Evolutionary conservation across 2,888 invertebrate genomes (phyloP).

Genomic region (Galerucella nymphaeae): DNA sequence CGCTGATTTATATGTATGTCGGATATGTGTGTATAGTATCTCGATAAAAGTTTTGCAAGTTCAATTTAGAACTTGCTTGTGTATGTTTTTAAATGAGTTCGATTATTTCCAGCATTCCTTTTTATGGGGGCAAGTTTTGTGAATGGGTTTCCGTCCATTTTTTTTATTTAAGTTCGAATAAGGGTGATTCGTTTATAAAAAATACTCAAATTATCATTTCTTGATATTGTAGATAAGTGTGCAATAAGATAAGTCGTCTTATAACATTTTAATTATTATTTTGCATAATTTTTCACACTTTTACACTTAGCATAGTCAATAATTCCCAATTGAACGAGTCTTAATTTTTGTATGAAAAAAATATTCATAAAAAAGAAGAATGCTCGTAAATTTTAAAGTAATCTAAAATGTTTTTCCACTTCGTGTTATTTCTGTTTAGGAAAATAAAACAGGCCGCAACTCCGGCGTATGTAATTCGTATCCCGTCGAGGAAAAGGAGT

Average conservation of each 20-base stretch:
- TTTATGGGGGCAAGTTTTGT: background rate
- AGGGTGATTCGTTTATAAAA: no score
- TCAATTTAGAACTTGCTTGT: constrained; percentile 52
- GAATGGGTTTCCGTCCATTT: background rate
- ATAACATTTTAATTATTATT: no score
- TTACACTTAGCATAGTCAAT: no score
- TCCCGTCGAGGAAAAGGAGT: constrained; percentile 44
- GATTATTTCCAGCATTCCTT: constrained; percentile 37
- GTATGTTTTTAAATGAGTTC: constrained; percentile 57
- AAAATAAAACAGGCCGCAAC: constrained; percentile 26
- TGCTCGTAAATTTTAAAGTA: constrained; percentile 16
- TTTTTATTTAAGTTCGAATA: background rate
- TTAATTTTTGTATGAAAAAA: background rate
- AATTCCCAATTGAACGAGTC: no score
- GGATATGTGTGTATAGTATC: constrained; percentile 54
- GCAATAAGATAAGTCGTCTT: no score
- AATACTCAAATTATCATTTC: no score
- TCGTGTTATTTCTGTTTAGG: constrained; percentile 24
- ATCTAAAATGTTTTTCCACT: constrained; percentile 21
- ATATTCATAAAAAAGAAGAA: background rate
- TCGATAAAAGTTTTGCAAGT: constrained; percentile 60
- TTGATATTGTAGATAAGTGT: no score
- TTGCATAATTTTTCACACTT: no score
- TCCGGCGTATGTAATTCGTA: constrained; percentile 39
- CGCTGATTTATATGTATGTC: constrained; percentile 59